Conservation (phyloP, 2,888 invertebrate genomes). For the Lysandra bellargus region DNA sequence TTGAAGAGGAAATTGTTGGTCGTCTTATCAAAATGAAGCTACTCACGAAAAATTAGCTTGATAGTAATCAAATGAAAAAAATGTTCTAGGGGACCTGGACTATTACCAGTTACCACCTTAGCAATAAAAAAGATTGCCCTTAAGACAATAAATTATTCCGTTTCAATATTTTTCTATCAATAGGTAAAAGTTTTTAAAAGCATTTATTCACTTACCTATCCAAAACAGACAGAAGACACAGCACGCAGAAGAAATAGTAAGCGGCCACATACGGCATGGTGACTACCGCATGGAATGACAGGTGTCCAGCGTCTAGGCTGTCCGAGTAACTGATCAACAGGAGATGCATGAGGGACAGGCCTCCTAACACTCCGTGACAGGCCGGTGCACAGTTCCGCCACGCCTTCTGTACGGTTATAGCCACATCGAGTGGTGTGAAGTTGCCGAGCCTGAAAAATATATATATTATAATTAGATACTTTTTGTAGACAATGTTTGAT, state of each 20-base stretch:
- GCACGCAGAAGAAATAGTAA: slow-evolving; percentile 80
- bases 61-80: too few species aligned
- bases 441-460: slow-evolving; percentile 62
- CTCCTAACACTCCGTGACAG: slow-evolving; percentile 82
- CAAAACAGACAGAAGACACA: slow-evolving; percentile 81
- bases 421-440: slow-evolving; percentile 77
- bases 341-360: slow-evolving; percentile 80
- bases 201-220: slow-evolving; percentile 69
- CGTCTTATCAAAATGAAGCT: too few species aligned
- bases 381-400: slow-evolving; percentile 76
- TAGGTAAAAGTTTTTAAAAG: background rate
- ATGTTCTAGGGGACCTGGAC: too few species aligned
- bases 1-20: too few species aligned
- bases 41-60: too few species aligned
- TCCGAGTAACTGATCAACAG: slow-evolving; percentile 79
- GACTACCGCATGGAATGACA: slow-evolving; percentile 72
- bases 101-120: too few species aligned
- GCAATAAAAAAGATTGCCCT: too few species aligned
- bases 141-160: too few species aligned
- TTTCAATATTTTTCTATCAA: too few species aligned
- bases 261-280: slow-evolving; percentile 77
- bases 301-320: slow-evolving; percentile 67
- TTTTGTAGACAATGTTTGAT: too few species aligned
- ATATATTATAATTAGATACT: too few species aligned
- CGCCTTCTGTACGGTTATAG: slow-evolving; percentile 71